Base-by-base conservation (phyloP, 2,888 invertebrate species). In the Dorcus parallelipipedus region DNA sequence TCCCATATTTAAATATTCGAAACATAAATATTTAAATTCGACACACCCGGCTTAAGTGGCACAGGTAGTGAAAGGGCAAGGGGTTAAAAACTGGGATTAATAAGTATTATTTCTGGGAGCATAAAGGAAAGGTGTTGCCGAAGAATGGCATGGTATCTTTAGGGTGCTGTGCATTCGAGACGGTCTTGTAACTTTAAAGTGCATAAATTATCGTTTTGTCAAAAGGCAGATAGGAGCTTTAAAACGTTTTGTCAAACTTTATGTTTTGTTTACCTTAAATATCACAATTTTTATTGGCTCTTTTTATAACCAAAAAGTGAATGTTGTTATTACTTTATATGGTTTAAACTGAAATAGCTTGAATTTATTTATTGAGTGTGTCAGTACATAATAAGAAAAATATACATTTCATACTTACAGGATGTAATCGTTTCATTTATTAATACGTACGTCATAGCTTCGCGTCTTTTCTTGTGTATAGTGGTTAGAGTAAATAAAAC, bases 121-220 rank as follows among this genome's bases (percentile, higher is more conserved):
- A 70, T 66, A 71, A 71, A 62, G 66, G 60, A 65, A 68, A 71
- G 69, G 71, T 71, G 71, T 70, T 64, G 58, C 50, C 45, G 58
- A 58, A 58, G 58, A 58, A 58, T 58, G 54, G 54, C 49, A 50
- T 54, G 53, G 58, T 58, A 58, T 53, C 49, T 38, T 40, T 56
- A 64, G 64, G 66, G 62, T 64, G 66, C 69, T 60, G 64, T 67
- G 68, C 59, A 68, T 68, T 69, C 67, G 67, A 62, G 65, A 65
- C 66, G 67, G 67, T 69, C 67, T 64, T 66, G 63, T 67, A 64
- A 64, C 63, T 67, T 55, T 63, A 66, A 61, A 67, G 68, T 65
- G 66, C 68, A 69, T 70, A 69, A 67, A 69, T 70, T 65, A 63
- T 61, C 68, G 67, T 67, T 68, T 68, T 68, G 68, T 68, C 66